phyloP scores from a whole-genome alignment of 2,888 invertebrate species.

The Orthonychiurus folsomi region DNA sequence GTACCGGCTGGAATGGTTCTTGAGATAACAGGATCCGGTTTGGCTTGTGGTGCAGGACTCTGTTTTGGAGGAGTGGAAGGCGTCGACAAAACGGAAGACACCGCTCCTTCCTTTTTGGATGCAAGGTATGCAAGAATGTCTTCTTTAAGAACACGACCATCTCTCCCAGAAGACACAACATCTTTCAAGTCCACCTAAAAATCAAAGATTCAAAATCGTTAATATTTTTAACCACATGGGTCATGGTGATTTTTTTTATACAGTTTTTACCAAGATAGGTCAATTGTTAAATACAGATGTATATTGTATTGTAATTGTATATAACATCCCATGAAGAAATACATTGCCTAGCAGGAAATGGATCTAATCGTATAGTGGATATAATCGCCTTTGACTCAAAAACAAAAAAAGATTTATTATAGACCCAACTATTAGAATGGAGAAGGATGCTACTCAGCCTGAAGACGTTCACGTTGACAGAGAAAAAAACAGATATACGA shows the following conservation, averaged over 20 bases:
- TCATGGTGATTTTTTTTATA: neutral
- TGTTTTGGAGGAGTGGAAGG: neutral
- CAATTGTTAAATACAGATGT: too few relatives aligned
- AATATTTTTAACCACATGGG: too few relatives aligned
- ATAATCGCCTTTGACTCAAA: too few relatives aligned
- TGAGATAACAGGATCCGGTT: slow-evolving; percentile 22
- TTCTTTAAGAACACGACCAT: slow-evolving; percentile 88
- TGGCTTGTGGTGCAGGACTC: slow-evolving; percentile 15
- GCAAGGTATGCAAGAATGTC: slow-evolving; percentile 67
- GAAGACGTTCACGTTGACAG: too few relatives aligned
- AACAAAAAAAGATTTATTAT: too few relatives aligned
- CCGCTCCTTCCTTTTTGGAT: slow-evolving; percentile 9
- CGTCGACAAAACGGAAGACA: neutral
- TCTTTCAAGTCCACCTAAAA: slow-evolving; percentile 47
- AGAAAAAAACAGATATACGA: too few relatives aligned
- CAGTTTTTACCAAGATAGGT: neutral
- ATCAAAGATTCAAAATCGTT: neutral
- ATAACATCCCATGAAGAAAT: too few relatives aligned
- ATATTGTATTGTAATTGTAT: too few relatives aligned
- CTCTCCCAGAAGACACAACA: slow-evolving; percentile 71
- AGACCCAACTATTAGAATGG: too few relatives aligned
- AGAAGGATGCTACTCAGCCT: too few relatives aligned
- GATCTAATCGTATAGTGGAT: too few relatives aligned
- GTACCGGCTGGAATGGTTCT: slow-evolving; percentile 14
- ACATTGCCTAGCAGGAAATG: too few relatives aligned